Evolutionary conservation across 1,140 invertebrate genomes (phyloP).

Genomic region (Diorhabda carinulata): DNA sequence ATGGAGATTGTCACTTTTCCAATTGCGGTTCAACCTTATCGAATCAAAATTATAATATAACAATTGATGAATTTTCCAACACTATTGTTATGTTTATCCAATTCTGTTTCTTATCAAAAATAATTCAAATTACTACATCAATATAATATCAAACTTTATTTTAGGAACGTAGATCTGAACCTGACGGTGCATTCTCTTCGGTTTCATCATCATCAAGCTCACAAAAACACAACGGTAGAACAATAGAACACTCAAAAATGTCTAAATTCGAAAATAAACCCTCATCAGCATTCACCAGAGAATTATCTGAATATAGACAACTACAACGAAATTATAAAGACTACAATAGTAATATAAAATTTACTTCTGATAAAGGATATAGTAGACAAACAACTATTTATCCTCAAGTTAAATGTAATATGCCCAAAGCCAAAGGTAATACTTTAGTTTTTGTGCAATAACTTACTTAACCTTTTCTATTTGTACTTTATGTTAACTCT

Average conservation of each 20-base stretch:
- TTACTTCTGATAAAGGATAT: conserved; percentile 14
- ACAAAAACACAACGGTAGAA: background rate
- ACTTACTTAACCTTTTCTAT: too few relatives aligned
- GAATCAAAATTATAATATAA: too few relatives aligned
- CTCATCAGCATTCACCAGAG: conserved; percentile 36
- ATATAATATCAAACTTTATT: background rate
- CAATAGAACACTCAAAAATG: background rate
- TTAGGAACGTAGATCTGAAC: conserved; percentile 47
- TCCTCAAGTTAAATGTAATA: conserved; percentile 44
- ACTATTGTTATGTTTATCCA: too few relatives aligned
- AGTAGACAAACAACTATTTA: conserved; percentile 38
- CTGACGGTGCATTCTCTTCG: conserved; percentile 61
- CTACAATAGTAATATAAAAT: conserved; percentile 28
- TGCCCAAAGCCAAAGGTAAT: conserved; percentile 43
- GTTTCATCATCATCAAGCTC: conserved; percentile 44
- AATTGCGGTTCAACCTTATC: too few relatives aligned
- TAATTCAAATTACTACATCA: too few relatives aligned
- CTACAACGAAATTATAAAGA: conserved; percentile 45
- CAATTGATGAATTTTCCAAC: too few relatives aligned
- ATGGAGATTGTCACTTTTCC: too few relatives aligned
- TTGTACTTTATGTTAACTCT: too few relatives aligned
- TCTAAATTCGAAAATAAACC: conserved; percentile 25
- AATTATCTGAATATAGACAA: conserved; percentile 44
- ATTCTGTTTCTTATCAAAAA: too few relatives aligned
- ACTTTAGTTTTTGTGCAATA: too few relatives aligned